Base-by-base conservation (phyloP, 2,113 vertebrate species). In the Microtus ochrogaster region DNA sequence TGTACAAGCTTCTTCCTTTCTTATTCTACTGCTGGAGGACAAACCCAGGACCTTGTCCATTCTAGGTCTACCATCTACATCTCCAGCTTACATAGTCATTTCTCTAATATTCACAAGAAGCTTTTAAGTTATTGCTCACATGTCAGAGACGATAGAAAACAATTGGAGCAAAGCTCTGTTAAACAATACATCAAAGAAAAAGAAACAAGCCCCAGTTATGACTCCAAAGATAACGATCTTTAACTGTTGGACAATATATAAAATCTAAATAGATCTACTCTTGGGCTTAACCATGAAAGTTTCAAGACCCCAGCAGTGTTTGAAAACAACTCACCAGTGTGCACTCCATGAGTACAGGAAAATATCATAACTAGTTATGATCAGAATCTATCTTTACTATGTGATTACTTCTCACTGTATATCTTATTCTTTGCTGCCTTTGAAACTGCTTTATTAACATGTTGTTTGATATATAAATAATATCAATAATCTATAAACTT, bases 361-460 rank as follows among this genome's bases (percentile, higher is more conserved):
- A 97, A 96, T 68, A 93, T 74, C 61, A 94, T 3, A 30, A 2
- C 47, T 33, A 96, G 5, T 55, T 72, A 78, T 14, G 7, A 73
- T 22, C 24, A 82, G 12, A 30, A 83, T 6, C 90, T 97, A 72
- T 44, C 88, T 39, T 61, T 90, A 44, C 72, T 89, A 89, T 41
- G 58, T 81, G 66, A 65, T 95, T 76, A 74, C 1, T 73, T 97
- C 16, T 0, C 41, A 30, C 85, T 52, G 12, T 96, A 6, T 0
- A 44, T 58, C n/a, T 47, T 90, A 7, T 65, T 93, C 85, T 93
- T 78, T 93, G 47, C n/a, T 90, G 22, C 13, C 47, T 95, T 88
- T 92, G 91, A 95, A 33, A 5, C 11, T 24, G 1, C 44, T 94
- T 97, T 55, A 28, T 58, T 96, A 96, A 96, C 86, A 4, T 19